phyloP scores from a whole-genome alignment of 2,113 vertebrate species.

The Seriola aureovittata region DNA sequence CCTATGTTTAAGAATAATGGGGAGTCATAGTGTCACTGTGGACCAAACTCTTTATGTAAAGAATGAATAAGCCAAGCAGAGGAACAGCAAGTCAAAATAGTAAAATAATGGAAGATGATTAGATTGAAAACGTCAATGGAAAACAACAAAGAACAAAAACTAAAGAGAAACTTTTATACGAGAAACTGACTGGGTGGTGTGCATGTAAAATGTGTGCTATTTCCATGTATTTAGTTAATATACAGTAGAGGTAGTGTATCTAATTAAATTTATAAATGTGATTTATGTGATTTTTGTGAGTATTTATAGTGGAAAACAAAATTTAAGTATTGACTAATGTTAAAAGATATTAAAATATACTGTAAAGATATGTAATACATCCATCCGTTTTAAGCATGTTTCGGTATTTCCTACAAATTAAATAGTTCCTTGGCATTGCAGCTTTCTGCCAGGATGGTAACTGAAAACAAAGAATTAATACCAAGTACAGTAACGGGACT shows the following conservation, averaged over 20 bases:
- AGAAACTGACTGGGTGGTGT: background rate
- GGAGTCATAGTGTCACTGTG: slow-evolving; percentile 6
- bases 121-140: background rate
- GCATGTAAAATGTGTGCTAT: background rate
- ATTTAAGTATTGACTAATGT: background rate
- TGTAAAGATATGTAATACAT: too few relatives aligned
- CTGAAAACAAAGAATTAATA: background rate
- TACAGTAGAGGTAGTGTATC: background rate
- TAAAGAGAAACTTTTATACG: background rate
- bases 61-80: background rate
- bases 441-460: background rate
- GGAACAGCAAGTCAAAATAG: background rate
- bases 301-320: background rate
- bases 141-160: background rate
- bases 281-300: background rate
- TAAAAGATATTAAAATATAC: too few relatives aligned
- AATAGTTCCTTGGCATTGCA: background rate
- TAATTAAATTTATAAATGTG: background rate
- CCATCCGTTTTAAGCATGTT: background rate
- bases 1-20: slow-evolving; percentile 15
- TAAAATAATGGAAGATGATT: background rate
- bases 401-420: background rate
- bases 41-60: background rate
- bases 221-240: background rate
- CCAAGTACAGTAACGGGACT: background rate